These are phyloP conservation scores for Alloplasta piceator DNA, from an alignment of 2,888 invertebrate species.

Conservation along the genomic window DNA sequence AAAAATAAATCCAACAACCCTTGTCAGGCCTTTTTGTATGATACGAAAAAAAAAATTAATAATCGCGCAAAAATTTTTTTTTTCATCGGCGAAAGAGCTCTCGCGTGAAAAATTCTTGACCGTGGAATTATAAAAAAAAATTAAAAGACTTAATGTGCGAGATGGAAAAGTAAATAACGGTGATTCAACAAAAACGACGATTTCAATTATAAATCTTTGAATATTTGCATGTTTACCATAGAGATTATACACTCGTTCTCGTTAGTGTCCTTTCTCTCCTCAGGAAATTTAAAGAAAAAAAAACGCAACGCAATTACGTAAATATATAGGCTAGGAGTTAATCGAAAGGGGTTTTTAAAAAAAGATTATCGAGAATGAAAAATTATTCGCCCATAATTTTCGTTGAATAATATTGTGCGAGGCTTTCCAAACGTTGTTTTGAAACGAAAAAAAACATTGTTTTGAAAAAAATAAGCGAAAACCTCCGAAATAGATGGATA, in stretches of 20 bases:
- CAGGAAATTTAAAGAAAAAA: constrained; percentile 61
- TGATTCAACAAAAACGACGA: constrained; percentile 40
- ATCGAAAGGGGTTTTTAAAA: constrained; percentile 14
- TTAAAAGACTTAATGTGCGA: constrained; percentile 31
- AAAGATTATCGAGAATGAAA: constrained; percentile 7
- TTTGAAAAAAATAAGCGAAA: too few species aligned
- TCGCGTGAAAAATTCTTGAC: constrained; percentile 47
- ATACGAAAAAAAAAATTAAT: constrained; percentile 19
- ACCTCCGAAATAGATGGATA: too few species aligned
- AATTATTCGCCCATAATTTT: too few species aligned
- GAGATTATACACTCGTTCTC: constrained; percentile 67
- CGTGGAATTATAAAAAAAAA: constrained; percentile 45
- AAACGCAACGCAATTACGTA: constrained; percentile 1
- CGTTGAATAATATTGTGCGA: too few species aligned
- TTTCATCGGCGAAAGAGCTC: constrained; percentile 52
- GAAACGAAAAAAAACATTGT: too few species aligned
- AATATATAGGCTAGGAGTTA: constrained; percentile 10
- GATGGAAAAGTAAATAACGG: constrained; percentile 15
- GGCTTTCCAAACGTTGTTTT: too few species aligned
- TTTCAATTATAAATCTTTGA: constrained; percentile 62
- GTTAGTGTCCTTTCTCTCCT: constrained; percentile 70
- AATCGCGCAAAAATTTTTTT: not conserved
- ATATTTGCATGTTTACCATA: constrained; percentile 67
- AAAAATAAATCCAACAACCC: constrained; percentile 31
- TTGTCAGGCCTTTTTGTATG: constrained; percentile 58